Evolutionary conservation across 2,888 invertebrate species (phyloP).

Genomic region (Nephrotoma appendiculata): DNA sequence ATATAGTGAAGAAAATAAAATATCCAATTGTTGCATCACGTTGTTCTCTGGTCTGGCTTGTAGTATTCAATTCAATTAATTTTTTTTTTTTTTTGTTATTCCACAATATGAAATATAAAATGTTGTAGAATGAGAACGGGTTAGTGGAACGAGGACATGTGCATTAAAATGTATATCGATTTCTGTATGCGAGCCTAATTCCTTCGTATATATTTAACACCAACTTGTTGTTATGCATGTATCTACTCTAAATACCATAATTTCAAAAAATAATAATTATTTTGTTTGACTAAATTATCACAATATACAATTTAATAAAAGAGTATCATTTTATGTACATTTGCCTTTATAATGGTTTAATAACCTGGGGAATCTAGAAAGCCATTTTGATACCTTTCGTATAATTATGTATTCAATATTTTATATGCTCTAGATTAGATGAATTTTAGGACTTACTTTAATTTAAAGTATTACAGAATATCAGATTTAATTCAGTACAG

Average conservation of each 20-base stretch:
- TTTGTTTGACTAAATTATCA: background rate
- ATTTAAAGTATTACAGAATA: too few species aligned
- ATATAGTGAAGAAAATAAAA: background rate
- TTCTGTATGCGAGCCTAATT: background rate
- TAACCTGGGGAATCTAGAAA: too few species aligned
- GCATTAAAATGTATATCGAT: background rate
- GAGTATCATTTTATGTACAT: too few species aligned
- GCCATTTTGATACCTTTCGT: too few species aligned
- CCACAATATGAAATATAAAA: background rate
- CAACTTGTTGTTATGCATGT: background rate
- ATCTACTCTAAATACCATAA: background rate
- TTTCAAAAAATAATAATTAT: background rate
- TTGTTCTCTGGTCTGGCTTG: background rate
- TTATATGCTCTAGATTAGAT: too few species aligned
- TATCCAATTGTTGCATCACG: background rate
- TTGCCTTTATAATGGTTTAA: too few species aligned
- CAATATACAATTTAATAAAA: background rate
- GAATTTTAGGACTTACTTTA: too few species aligned
- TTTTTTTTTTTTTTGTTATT: background rate
- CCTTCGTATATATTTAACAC: background rate
- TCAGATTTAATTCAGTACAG: too few species aligned
- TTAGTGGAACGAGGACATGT: background rate
- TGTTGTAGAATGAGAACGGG: background rate
- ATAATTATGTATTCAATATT: too few species aligned
- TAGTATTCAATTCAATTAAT: background rate